Evolutionary conservation across 2,797 vertebrate genomes (phyloP).

Genomic region (Myotis planiceps): DNA sequence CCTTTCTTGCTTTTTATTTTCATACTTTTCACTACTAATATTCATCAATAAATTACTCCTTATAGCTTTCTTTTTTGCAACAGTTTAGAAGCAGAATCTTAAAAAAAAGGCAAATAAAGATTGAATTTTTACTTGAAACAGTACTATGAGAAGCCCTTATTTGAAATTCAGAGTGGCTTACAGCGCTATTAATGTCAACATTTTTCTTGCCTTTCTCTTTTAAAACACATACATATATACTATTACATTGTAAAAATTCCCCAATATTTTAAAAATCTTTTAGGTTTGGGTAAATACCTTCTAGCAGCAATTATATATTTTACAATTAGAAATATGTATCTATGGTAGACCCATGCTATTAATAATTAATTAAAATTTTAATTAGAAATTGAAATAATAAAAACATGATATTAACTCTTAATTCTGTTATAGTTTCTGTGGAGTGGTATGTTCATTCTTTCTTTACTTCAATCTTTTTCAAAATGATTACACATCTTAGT

Average conservation of each 20-base stretch:
- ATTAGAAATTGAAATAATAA: not conserved
- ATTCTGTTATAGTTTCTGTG: not conserved
- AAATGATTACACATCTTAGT: not conserved
- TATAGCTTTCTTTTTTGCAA: not conserved
- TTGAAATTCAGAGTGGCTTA: not conserved
- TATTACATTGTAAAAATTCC: not conserved
- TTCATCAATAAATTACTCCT: not conserved
- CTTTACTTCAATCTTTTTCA: not conserved
- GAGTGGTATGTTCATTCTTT: not conserved
- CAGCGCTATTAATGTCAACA: not conserved
- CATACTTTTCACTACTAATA: not conserved
- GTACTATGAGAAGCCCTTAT: not conserved
- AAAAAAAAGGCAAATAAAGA: not conserved
- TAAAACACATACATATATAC: not conserved
- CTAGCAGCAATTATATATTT: not conserved
- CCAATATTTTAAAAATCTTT: not conserved
- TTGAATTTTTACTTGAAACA: not conserved
- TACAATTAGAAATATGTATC: not conserved
- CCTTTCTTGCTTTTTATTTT: not conserved
- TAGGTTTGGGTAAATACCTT: not conserved
- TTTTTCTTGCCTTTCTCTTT: not conserved
- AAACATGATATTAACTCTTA: not conserved
- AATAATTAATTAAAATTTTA: not conserved
- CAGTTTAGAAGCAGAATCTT: not conserved
- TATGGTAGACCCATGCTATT: not conserved